Evolutionary conservation across 2,888 invertebrate species (phyloP), one percentile per base, ranked within the genome.

Genomic region (Lepidocyrtinus sp.): DNA sequence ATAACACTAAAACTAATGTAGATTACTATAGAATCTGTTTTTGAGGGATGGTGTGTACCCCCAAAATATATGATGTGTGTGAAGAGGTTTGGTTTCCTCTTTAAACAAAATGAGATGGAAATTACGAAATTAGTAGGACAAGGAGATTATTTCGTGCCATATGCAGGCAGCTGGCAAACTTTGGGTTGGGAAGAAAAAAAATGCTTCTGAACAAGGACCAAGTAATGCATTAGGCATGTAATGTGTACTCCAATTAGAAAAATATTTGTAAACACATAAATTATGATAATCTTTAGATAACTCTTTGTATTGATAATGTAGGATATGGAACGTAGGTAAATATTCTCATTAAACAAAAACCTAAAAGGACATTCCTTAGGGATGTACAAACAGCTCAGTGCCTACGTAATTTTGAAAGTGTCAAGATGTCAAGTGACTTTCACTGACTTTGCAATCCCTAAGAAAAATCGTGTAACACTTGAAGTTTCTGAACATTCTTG

Each of bases 91-190:
- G n/a, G 1, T 36, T 36, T 36, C 2, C 50, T 50, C 15, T 50
- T 50, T 36, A 2, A 50, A 50, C 50, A 50, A 50, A 50, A 50
- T 50, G 50, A 50, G 50, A 50, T 50, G 50, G 50, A 50, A 50
- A 50, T n/a, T n/a, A n/a, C n/a, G n/a, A n/a, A n/a, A n/a, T 50
- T 50, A 50, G 50, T 50, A 17, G 50, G 50, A 17, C 50, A 50
- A n/a, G n/a, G 50, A 50, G 17, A 50, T 50, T n/a, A n/a, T 17
- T 50, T 36, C 17, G 50, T 50, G 50, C 50, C 50, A 50, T 50
- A 68, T 68, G 22, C 70, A 70, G 59, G 59, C 70, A 21, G 70
- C 17, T 27, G 70, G 70, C 36, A 70, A 70, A 70, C 70, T n/a
- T 50, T 50, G n/a, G n/a, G n/a, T n/a, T n/a, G n/a, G n/a, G n/a